Base-by-base conservation (phyloP, 2,888 invertebrate genomes). In the Drosophila ezoana region DNA sequence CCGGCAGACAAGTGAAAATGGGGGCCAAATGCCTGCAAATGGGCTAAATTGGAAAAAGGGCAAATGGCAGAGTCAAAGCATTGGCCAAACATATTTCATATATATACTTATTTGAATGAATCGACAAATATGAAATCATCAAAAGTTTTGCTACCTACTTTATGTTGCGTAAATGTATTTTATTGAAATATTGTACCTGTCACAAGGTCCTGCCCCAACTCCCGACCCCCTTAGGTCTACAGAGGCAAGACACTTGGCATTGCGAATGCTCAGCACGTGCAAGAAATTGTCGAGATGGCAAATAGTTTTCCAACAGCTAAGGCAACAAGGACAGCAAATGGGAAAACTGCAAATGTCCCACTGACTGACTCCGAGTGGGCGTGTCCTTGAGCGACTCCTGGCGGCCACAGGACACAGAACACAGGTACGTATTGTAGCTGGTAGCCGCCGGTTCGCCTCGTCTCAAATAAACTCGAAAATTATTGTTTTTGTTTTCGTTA, bases 401-500 rank as follows among this genome's bases (percentile, higher is more conserved):
- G 28, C 41, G 20, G 28, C 41, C 40, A n/a, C 44, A 49, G 28
- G 28, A 23, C 23, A n/a, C 14, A 49, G 28, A 16, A 16, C 23
- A 35, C 48, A 35, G 48, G 44, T 44, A 28, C 3, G n/a, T 28
- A 28, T 8, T 28, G 40, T 9, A 38, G 38, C 10, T 10, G 40
- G 40, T 6, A 35, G 23, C 47, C 47, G 54, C 44, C 62, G 59
- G 20, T 28, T 32, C 43, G 32, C 56, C 60, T 37, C 23, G 32
- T 52, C 68, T 54, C 57, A 79, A 87, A 80, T 83, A 81, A 79
- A 88, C 78, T 84, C 69, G 62, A 84, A 84, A 84, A 87, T 79
- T 88, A 88, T 86, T 88, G 84, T 87, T 88, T 88, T 87, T 86
- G 84, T 85, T 85, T 85, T 88, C 81, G 81, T 81, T 80, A 80